Evolutionary conservation across 1,140 invertebrate species (phyloP), one percentile per base, ranked within the genome.

Genomic region (Laupala kohalensis): DNA sequence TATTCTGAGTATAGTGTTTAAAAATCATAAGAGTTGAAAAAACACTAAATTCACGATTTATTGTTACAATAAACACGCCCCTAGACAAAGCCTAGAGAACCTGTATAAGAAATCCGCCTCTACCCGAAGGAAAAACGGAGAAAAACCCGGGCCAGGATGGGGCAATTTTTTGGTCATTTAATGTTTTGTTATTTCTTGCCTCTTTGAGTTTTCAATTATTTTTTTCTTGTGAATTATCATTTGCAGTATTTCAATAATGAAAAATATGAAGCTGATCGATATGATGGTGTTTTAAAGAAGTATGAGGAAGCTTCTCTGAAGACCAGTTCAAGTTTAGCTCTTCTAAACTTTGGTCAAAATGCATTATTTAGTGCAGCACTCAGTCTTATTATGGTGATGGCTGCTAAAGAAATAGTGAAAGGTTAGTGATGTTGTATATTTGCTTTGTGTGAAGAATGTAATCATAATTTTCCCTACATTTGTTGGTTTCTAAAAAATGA

Each of bases 271-370:
- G 89, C 93, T 0, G 84, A 93, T 70, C 86, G 91, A 78, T 99
- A 99, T 79, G 95, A 99, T 78, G 82, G 86, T 74, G 89, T 90
- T 62, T 82, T 98, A 30, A 88, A 90, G 77, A 93, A 92, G 80
- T 98, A 94, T 79, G 93, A 98, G 84, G 81, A 82, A 1, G 95
- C 97, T 5, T 97, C 96, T 15, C 84, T 99, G 25, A 98, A 99
- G 82, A 99, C 96, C 0, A 95, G 89, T 67, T 92, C 92, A 0
- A 98, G 95, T 80, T 85, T 99, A 74, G 96, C 97, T 0, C 73
- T 92, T 69, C 83, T 99, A 3, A 99, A 99, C 85, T 99, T 98
- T 83, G 96, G 97, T n/a, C 98, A 99, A 80, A 96, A 97, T 83
- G 91, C 92, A 0, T 99, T 99, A 75, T 99, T 99, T 80, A 98